Conservation (phyloP, 2,797 vertebrate genomes). For the Anableps anableps region DNA sequence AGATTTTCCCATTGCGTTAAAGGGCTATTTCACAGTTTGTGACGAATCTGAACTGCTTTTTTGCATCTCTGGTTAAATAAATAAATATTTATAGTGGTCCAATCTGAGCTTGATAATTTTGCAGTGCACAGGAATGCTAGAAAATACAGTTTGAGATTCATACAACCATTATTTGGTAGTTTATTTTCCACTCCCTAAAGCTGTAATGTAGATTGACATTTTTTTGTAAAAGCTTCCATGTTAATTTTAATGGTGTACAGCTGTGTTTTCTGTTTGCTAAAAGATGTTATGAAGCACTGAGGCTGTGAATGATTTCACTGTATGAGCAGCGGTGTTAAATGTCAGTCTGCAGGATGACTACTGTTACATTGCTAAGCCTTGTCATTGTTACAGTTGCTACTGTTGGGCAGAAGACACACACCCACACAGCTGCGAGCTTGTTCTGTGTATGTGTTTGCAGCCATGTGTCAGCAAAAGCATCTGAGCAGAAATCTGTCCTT, state of each 20-base stretch:
- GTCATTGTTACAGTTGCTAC: slow-evolving; percentile 82
- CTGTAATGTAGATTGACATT: slow-evolving; percentile 52
- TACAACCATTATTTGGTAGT: not conserved
- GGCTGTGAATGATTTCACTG: slow-evolving; percentile 67
- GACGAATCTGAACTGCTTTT: not conserved
- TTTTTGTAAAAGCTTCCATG: slow-evolving; percentile 62
- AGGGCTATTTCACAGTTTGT: not conserved
- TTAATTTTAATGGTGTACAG: slow-evolving; percentile 72
- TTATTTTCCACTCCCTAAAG: slow-evolving; percentile 33
- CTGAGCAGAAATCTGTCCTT: slow-evolving; percentile 19
- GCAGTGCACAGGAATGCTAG: not conserved
- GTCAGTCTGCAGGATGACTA: slow-evolving; percentile 67
- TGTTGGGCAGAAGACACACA: slow-evolving; percentile 59
- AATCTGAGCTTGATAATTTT: not conserved
- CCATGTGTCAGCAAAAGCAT: slow-evolving; percentile 22
- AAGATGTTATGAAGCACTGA: slow-evolving; percentile 54
- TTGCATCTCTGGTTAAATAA: not conserved
- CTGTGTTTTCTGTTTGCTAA: slow-evolving; percentile 69
- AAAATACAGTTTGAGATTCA: not conserved
- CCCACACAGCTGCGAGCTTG: slow-evolving; percentile 12
- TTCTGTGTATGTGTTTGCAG: slow-evolving; percentile 11
- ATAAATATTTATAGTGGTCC: not conserved
- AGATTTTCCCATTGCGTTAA: not conserved
- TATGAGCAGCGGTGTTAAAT: slow-evolving; percentile 63
- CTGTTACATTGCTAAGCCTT: slow-evolving; percentile 67